Conservation (phyloP, 2,113 vertebrate species). For the Neodontobutis hainanensis region DNA sequence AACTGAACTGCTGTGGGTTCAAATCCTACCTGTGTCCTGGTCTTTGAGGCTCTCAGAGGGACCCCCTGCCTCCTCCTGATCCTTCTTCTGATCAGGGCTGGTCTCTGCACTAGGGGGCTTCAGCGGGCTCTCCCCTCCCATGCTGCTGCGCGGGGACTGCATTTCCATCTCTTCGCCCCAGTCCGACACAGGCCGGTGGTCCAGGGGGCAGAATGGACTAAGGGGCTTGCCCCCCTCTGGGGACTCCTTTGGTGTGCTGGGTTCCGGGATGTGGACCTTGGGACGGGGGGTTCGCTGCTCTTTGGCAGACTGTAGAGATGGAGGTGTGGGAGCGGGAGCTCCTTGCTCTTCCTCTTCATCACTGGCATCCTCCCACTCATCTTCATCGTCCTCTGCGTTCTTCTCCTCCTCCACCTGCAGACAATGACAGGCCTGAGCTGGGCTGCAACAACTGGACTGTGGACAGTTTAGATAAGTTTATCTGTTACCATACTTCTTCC, state of each 20-base stretch:
- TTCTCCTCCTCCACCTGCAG: constrained; percentile 53
- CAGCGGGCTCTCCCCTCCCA: constrained; percentile 73
- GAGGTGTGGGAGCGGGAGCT: constrained; percentile 8
- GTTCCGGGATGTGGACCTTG: constrained; percentile 72
- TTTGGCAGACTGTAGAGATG: constrained; percentile 49
- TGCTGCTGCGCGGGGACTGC: constrained; percentile 78
- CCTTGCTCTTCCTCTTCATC: constrained; percentile 62
- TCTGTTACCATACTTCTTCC: too few species aligned
- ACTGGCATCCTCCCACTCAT: constrained; percentile 66
- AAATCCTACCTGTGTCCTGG: constrained; percentile 38
- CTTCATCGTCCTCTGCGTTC: constrained; percentile 51
- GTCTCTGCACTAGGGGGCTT: constrained; percentile 47
- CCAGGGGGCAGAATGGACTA: constrained; percentile 80
- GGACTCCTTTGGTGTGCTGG: constrained; percentile 37
- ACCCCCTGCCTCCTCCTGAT: constrained; percentile 1
- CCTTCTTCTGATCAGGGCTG: constrained; percentile 65
- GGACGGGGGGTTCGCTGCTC: constrained; percentile 71
- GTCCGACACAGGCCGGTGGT: constrained; percentile 82
- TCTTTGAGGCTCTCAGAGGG: constrained; percentile 31
- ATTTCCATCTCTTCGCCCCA: constrained; percentile 95
- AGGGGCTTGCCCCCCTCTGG: constrained; percentile 71
- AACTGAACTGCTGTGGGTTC: neutral
- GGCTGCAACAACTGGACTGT: too few species aligned
- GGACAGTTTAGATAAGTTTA: too few species aligned
- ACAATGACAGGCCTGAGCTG: neutral